Conservation (phyloP, 2,797 vertebrate species). For the Hemibagrus guttatus region DNA sequence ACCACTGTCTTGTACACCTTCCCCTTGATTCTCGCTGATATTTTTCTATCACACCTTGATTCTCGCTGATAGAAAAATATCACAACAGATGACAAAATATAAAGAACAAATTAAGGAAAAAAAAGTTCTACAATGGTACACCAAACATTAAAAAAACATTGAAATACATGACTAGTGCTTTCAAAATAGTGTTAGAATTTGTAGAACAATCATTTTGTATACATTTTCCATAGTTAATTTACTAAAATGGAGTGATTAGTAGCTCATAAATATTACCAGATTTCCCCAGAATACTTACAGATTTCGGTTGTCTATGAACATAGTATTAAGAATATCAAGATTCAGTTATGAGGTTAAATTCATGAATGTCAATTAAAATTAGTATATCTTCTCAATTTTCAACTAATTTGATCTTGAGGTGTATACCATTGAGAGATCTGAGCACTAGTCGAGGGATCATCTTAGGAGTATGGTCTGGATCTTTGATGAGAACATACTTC, state of each 20-base stretch:
- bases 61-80: too few relatives aligned
- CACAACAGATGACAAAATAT: too few relatives aligned
- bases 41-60: too few relatives aligned
- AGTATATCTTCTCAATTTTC: slow-evolving; percentile 57
- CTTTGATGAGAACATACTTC: slow-evolving; percentile 75
- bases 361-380: neutral
- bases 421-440: slow-evolving; percentile 79
- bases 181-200: neutral
- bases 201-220: neutral
- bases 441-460: slow-evolving; percentile 71
- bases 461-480: slow-evolving; percentile 68
- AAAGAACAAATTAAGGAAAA: neutral
- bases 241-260: neutral
- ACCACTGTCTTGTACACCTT: too few relatives aligned
- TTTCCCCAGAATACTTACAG: neutral
- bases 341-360: neutral
- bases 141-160: neutral
- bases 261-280: neutral
- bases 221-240: neutral
- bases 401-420: slow-evolving; percentile 75
- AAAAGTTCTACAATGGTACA: too few relatives aligned
- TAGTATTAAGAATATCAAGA: too few relatives aligned
- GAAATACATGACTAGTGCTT: neutral
- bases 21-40: too few relatives aligned
- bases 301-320: neutral